Conservation (phyloP, 2,888 invertebrate species). For the Pristionchus arcanus region DNA sequence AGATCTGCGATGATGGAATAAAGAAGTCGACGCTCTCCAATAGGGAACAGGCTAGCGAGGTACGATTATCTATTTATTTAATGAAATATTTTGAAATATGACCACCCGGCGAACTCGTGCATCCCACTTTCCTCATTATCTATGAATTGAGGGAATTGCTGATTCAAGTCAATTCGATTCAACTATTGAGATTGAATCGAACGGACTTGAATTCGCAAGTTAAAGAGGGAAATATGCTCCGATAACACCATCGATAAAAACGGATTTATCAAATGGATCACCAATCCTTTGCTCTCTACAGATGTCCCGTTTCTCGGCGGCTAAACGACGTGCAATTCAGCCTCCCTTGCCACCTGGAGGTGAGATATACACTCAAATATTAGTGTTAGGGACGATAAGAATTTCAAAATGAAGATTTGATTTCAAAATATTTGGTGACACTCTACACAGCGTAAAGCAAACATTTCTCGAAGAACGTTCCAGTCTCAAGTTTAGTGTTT, state of each 20-base stretch:
- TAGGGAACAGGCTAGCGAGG: conserved; percentile 40
- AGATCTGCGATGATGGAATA: conserved; percentile 46
- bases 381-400: too few relatives aligned
- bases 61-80: not conserved
- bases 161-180: not conserved
- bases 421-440: too few relatives aligned
- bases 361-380: not conserved
- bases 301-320: not conserved
- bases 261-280: too few relatives aligned
- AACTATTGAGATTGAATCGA: not conserved
- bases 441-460: not conserved
- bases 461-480: not conserved
- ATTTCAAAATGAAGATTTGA: too few relatives aligned
- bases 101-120: not conserved
- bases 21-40: conserved; percentile 8
- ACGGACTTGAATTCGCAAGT: not conserved
- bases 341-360: not conserved
- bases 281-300: not conserved
- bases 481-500: not conserved
- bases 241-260: too few relatives aligned
- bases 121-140: not conserved
- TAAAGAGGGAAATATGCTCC: too few relatives aligned
- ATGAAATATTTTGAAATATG: too few relatives aligned
- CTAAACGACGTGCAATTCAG: not conserved
- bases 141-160: not conserved